Percentiles rank a stretch among this genome's conserved stretches.
These are phyloP conservation scores for Cephonodes hylas DNA, from an alignment of 2,888 invertebrate species.

Conservation along the genomic window DNA sequence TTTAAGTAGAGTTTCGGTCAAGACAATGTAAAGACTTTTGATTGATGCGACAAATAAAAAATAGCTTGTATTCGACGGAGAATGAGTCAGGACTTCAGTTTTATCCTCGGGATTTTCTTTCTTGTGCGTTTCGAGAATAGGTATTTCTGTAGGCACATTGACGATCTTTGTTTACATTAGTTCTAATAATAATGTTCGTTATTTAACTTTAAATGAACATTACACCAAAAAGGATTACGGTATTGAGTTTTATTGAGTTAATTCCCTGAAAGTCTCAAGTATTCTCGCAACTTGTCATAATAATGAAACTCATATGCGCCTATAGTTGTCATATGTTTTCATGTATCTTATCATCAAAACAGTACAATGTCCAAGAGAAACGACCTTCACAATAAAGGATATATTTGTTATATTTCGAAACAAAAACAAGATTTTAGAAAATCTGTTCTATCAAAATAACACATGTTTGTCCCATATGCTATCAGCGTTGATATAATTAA, in stretches of 20 bases:
- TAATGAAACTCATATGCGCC: too few relatives aligned
- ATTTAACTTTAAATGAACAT: too few relatives aligned
- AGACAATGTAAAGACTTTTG: background rate
- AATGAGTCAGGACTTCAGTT: background rate
- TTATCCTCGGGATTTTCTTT: background rate
- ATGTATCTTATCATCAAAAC: too few relatives aligned
- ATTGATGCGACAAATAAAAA: slow-evolving; percentile 4
- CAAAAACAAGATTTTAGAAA: background rate
- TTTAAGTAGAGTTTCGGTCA: background rate
- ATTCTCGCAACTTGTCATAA: too few relatives aligned
- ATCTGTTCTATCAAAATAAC: background rate
- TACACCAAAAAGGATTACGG: too few relatives aligned
- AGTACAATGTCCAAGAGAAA: too few relatives aligned
- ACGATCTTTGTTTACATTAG: background rate
- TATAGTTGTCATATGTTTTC: too few relatives aligned
- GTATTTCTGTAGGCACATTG: background rate
- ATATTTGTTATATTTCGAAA: too few relatives aligned
- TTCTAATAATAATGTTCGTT: background rate
- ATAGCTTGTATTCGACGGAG: background rate
- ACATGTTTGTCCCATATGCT: background rate
- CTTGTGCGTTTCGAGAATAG: background rate
- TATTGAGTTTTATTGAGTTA: too few relatives aligned
- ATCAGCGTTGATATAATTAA: background rate
- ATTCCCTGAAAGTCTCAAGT: too few relatives aligned
- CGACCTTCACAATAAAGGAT: too few relatives aligned